Evolutionary conservation across 1,140 invertebrate genomes (phyloP).

Genomic region (Brachystomella parvula): DNA sequence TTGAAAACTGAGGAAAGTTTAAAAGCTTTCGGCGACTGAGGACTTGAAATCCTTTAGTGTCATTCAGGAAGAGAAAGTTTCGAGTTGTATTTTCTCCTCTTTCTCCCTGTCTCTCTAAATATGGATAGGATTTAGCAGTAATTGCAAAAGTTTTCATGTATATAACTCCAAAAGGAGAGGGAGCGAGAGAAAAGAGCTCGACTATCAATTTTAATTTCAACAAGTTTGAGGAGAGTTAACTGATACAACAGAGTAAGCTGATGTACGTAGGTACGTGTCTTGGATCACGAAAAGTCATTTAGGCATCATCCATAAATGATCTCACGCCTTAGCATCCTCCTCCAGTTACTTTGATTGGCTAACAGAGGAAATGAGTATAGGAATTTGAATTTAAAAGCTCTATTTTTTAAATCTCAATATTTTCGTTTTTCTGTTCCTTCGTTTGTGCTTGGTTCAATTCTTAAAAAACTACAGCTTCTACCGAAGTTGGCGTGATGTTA

Average conservation of each 20-base stretch:
- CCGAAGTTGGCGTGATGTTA: too few relatives aligned
- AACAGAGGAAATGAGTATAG: too few relatives aligned
- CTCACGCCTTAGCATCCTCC: too few relatives aligned
- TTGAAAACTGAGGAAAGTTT: conserved; percentile 4
- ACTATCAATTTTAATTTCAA: conserved; percentile 31
- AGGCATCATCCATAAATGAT: too few relatives aligned
- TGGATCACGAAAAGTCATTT: background rate
- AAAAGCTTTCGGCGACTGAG: background rate
- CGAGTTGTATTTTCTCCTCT: background rate
- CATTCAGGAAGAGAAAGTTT: background rate
- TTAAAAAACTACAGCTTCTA: too few relatives aligned
- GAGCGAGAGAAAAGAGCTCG: background rate
- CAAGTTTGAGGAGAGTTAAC: background rate
- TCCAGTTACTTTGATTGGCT: too few relatives aligned
- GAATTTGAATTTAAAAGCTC: too few relatives aligned
- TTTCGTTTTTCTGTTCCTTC: too few relatives aligned
- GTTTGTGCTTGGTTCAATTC: too few relatives aligned
- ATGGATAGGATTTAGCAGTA: conserved; percentile 2
- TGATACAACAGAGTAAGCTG: background rate
- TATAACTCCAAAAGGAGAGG: too few relatives aligned
- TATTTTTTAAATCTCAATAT: too few relatives aligned
- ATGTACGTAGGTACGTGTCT: background rate
- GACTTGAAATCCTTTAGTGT: background rate
- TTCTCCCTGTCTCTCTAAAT: too few relatives aligned
- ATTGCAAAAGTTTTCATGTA: conserved; percentile 25